Conservation (phyloP, 2,797 vertebrate genomes). For the Rhodeus uyekii region DNA sequence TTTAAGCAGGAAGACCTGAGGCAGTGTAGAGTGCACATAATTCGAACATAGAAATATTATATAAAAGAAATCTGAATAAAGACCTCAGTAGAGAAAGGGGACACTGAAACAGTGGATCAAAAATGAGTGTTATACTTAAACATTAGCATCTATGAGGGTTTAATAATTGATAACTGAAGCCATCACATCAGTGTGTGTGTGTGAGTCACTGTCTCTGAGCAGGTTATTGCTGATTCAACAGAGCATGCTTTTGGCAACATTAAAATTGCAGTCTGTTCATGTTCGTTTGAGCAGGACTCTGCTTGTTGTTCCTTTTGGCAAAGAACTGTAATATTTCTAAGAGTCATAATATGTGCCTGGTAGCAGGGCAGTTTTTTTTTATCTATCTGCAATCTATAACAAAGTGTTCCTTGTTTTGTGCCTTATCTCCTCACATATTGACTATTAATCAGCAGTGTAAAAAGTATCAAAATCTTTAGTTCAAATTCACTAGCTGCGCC, state of each 20-base stretch:
- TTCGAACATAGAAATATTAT: not conserved
- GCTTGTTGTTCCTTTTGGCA: conserved; percentile 46
- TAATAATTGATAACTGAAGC: conserved; percentile 15
- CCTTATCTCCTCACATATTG: not conserved
- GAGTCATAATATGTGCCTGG: conserved; percentile 32
- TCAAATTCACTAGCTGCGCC: not conserved
- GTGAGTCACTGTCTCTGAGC: conserved; percentile 25
- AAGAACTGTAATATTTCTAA: conserved; percentile 35
- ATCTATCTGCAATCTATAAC: not conserved
- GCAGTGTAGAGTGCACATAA: not conserved
- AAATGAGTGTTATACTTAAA: not conserved
- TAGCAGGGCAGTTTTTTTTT: conserved; percentile 1
- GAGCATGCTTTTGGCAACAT: conserved; percentile 34
- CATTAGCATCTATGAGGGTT: not conserved
- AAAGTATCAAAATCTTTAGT: not conserved
- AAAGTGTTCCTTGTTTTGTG: not conserved
- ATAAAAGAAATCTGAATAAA: not conserved
- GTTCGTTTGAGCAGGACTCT: conserved; percentile 38
- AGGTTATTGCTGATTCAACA: conserved; percentile 23
- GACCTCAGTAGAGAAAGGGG: not conserved
- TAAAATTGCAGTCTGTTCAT: conserved; percentile 39
- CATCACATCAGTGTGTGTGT: conserved; percentile 1
- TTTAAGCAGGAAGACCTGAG: not conserved
- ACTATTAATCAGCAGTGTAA: not conserved
- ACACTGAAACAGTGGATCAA: not conserved